Evolutionary conservation across 2,888 invertebrate species (phyloP).

Genomic region (Dendrolimus pini): DNA sequence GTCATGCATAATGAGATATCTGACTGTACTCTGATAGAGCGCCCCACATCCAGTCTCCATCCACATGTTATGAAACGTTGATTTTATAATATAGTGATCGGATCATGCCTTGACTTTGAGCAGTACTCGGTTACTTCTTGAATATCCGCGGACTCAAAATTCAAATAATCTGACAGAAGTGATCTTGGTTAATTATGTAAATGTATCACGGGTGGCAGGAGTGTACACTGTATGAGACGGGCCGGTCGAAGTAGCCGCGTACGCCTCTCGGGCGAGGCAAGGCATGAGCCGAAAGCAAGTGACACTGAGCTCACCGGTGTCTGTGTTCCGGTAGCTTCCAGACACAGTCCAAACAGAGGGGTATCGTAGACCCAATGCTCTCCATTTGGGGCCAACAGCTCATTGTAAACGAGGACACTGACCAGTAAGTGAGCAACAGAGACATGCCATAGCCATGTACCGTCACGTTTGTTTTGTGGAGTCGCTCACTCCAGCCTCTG

Average conservation of each 20-base stretch:
- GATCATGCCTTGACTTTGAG: slow-evolving; percentile 18
- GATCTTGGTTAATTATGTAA: no score
- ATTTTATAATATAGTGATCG: slow-evolving; percentile 13
- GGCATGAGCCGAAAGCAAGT: slow-evolving; percentile 20
- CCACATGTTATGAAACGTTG: slow-evolving; percentile 20
- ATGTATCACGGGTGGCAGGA: neutral
- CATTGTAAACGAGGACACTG: slow-evolving; percentile 97
- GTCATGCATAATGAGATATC: neutral
- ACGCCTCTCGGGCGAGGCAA: slow-evolving; percentile 8
- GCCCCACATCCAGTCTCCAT: slow-evolving; percentile 26
- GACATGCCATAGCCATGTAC: slow-evolving; percentile 46
- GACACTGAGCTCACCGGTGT: slow-evolving; percentile 44
- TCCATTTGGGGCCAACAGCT: slow-evolving; percentile 99
- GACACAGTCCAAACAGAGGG: slow-evolving; percentile 94
- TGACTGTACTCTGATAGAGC: slow-evolving; percentile 16
- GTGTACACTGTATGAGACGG: neutral
- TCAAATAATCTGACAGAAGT: neutral
- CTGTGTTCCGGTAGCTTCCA: slow-evolving; percentile 83
- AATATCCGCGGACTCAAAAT: neutral
- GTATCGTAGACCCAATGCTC: slow-evolving; percentile 98
- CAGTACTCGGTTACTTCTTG: neutral
- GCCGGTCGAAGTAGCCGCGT: neutral
- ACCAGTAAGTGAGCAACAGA: slow-evolving; percentile 88
- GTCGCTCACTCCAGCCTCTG: slow-evolving; percentile 54
- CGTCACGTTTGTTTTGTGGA: slow-evolving; percentile 41